Percentiles rank a stretch among this genome's conserved stretches.
These are phyloP conservation scores for Anarsia innoxiella DNA, from an alignment of 2,888 invertebrate genomes.

Conservation along the genomic window DNA sequence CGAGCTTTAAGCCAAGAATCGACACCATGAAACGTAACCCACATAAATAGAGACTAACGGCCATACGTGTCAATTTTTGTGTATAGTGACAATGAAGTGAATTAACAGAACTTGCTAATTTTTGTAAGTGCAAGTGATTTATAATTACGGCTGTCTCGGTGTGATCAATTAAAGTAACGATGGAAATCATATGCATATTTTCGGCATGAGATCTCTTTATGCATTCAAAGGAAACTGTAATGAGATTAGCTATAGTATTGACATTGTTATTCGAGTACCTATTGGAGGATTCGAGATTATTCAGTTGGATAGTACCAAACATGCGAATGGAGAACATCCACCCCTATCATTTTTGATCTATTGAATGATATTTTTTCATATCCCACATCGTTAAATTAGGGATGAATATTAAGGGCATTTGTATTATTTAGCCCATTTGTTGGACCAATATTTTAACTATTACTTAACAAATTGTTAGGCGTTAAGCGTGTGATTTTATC, in stretches of 20 bases:
- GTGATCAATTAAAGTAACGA: conserved; percentile 55
- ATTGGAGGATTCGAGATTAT: conserved; percentile 67
- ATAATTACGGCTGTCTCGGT: conserved; percentile 61
- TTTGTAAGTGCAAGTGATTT: conserved; percentile 57
- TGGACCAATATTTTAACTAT: conserved; percentile 76
- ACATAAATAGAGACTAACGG: conserved; percentile 30
- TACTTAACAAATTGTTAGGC: conserved; percentile 75
- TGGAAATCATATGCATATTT: conserved; percentile 49
- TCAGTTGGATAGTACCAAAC: conserved; percentile 60
- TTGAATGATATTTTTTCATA: conserved; percentile 75
- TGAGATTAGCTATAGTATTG: conserved; percentile 75
- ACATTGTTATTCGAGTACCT: conserved; percentile 74
- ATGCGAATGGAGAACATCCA: conserved; percentile 64
- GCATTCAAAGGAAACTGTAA: conserved; percentile 68
- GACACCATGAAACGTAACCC: conserved; percentile 44
- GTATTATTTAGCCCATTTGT: conserved; percentile 77
- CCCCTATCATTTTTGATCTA: conserved; percentile 73
- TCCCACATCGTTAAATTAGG: conserved; percentile 74
- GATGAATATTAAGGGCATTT: conserved; percentile 76
- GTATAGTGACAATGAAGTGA: conserved; percentile 43
- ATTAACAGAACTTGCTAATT: conserved; percentile 39
- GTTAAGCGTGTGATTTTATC: conserved; percentile 75
- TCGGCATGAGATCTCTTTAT: conserved; percentile 62
- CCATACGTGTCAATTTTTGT: conserved; percentile 63
- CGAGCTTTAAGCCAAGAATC: conserved; percentile 53